Evolutionary conservation across 2,888 invertebrate genomes (phyloP), one percentile per base, ranked within the genome.

Genomic region (Scaptomyza cyrtandrae): DNA sequence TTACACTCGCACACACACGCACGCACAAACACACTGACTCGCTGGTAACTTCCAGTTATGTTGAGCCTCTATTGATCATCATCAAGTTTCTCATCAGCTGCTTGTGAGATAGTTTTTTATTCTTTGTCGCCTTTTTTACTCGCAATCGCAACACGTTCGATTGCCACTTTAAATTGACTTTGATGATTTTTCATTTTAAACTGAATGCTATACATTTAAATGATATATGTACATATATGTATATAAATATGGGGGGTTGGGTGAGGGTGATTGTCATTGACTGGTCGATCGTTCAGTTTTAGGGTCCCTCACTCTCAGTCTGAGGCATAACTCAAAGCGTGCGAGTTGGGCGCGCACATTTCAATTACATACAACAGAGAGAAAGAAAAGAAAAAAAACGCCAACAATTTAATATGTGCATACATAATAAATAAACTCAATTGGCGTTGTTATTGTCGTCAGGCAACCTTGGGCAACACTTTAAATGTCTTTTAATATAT

Each of bases 171-270:
- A 73, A 88, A 82, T 82, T 82, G 83, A 59, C 60, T 68, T 70
- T 88, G 83, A 87, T 82, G 86, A 75, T 72, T 82, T 85, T 86
- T 80, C 81, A 81, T 81, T 81, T 86, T 78, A 75, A 71, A 78
- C 78, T 86, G 80, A 86, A 78, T 77, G 74, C 63, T 80, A 76
- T 78, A 72, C 54, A 68, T 53, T 41, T 54, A 53, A 43, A 61
- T 55, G 37, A 49, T 50, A 24, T 24, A 19, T 33, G 14, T 58
- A 16, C 50, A 3, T 24, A 24, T 24, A 19, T 33, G 14, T 58
- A 16, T 57, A 24, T 49, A 9, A 14, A 19, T 16, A 37, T 41
- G 11, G 9, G 24, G 29, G 39, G 10, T 27, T 24, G 10, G 19
- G 39, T 31, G 35, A 33, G 9, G 39, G 14, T 9, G 16, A 72